Evolutionary conservation across 2,113 vertebrate species (phyloP), one percentile per base, ranked within the genome.

Genomic region (Barbus barbus): DNA sequence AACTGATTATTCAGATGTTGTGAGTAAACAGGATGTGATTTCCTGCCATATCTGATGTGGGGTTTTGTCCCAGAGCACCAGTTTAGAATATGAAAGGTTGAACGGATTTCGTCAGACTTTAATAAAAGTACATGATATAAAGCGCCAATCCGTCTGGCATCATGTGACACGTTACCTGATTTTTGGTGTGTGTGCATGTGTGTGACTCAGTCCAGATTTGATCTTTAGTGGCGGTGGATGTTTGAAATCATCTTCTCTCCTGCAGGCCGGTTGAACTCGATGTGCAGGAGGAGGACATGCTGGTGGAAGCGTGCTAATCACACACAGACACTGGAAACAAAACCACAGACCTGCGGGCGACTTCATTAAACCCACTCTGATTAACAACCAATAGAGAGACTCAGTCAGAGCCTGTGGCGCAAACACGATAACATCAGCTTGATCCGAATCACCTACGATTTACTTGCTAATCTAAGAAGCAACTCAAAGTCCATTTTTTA

Each of bases 311-410:
- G 76, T 36, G 4, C 31, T 92, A 93, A 94, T 93, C 85, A 90
- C 91, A 91, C 71, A 86, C 90, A 94, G 91, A 90, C 78, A 60
- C 74, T 83, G 87, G 78, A 85, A 86, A 89, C 87, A 90, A 83
- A 76, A 86, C 87, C 84, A 71, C 61, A 65, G 85, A 87, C 88
- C 85, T 81, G 86, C 83, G 87, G 74, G 90, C 86, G 84, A 90
- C 89, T 88, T 80, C 89, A 85, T 84, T 80, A 90, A 82, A 86
- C 88, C 87, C 83, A 83, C 85, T 81, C 84, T 81, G 84, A 83
- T 90, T 87, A 91, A 90, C 87, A 86, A 82, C 90, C 88, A 90
- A 38, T 74, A 7, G 53, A 75, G 71, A 83, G 6, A 28, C 24
- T 53, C 51, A 63, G 83, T 86, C 86, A 85, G 73, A 90, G 86